phyloP scores from a whole-genome alignment of 2,113 vertebrate genomes.

The Apteryx mantelli region DNA sequence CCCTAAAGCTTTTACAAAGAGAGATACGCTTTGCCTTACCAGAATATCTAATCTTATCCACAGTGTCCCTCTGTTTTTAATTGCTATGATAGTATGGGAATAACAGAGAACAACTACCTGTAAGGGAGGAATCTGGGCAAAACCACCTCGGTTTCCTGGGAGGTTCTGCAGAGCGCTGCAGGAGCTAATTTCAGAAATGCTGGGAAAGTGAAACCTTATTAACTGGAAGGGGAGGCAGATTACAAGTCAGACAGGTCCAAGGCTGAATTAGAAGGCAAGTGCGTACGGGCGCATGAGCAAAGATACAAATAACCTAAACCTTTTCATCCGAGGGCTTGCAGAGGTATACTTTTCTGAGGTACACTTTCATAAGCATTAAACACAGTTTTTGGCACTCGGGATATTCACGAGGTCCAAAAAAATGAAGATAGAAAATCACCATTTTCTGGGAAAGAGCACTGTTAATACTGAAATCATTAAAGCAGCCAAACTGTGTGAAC shows the following conservation, averaged over 20 bases:
- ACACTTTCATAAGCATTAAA: slow-evolving; percentile 32
- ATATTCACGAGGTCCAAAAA: slow-evolving; percentile 45
- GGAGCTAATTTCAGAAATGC: background rate
- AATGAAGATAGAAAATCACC: slow-evolving; percentile 25
- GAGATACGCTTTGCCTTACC: background rate
- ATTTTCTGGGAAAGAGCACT: slow-evolving; percentile 61
- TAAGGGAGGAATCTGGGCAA: background rate
- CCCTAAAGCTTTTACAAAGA: background rate
- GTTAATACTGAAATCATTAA: slow-evolving; percentile 64
- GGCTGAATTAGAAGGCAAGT: background rate
- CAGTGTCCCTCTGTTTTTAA: background rate
- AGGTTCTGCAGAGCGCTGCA: background rate
- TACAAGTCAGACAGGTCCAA: background rate
- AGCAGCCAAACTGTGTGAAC: slow-evolving; percentile 50
- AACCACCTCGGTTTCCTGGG: background rate
- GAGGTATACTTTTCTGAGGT: background rate
- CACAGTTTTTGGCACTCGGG: slow-evolving; percentile 27
- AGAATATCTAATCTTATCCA: background rate
- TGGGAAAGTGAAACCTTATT: background rate
- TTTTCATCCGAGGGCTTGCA: slow-evolving; percentile 1
- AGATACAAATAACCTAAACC: slow-evolving; percentile 4
- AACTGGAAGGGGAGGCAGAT: background rate
- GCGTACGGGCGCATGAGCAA: background rate
- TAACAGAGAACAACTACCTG: rapidly evolving
- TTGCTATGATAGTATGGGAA: background rate